Percentiles rank a stretch among this genome's conserved stretches.
phyloP scores from a whole-genome alignment of 2,888 invertebrate genomes.

The Tinea trinotella region DNA sequence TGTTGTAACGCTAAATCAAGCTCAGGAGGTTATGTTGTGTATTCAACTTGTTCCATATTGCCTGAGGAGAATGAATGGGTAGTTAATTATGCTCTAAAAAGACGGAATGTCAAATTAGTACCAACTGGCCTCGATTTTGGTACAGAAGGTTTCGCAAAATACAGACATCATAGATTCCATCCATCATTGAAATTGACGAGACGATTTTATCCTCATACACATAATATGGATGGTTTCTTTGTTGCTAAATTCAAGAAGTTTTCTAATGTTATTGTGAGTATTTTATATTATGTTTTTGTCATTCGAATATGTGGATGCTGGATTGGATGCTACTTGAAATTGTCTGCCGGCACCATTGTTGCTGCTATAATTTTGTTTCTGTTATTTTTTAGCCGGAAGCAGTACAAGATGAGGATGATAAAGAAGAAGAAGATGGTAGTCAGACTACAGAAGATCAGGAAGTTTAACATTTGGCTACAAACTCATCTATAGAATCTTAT shows the following conservation, averaged over 20 bases:
- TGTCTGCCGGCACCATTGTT: too few relatives aligned
- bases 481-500: neutral
- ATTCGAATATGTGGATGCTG: neutral
- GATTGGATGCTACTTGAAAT: neutral
- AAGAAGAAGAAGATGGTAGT: slow-evolving; percentile 25
- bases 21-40: slow-evolving; percentile 95
- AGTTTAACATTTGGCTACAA: slow-evolving; percentile 20
- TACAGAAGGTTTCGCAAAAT: slow-evolving; percentile 93
- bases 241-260: slow-evolving; percentile 98
- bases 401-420: slow-evolving; percentile 57
- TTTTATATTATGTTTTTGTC: slow-evolving; percentile 9
- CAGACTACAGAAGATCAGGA: slow-evolving; percentile 31
- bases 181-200: slow-evolving; percentile 89
- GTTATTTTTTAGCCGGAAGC: slow-evolving; percentile 57
- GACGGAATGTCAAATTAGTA: slow-evolving; percentile 93
- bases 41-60: slow-evolving; percentile 98
- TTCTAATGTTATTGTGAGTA: slow-evolving; percentile 79
- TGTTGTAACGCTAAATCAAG: slow-evolving; percentile 92
- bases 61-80: slow-evolving; percentile 99
- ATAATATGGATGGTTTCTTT: slow-evolving; percentile 99
- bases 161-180: slow-evolving; percentile 88
- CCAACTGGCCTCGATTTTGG: slow-evolving; percentile 96
- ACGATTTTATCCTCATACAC: slow-evolving; percentile 97
- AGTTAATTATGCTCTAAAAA: slow-evolving; percentile 93
- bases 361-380: too few relatives aligned